A percentile compares a stretch with the other conserved stretches of the same genome.
Conservation (phyloP, 2,888 invertebrate genomes). For the Troides aeacus region DNA sequence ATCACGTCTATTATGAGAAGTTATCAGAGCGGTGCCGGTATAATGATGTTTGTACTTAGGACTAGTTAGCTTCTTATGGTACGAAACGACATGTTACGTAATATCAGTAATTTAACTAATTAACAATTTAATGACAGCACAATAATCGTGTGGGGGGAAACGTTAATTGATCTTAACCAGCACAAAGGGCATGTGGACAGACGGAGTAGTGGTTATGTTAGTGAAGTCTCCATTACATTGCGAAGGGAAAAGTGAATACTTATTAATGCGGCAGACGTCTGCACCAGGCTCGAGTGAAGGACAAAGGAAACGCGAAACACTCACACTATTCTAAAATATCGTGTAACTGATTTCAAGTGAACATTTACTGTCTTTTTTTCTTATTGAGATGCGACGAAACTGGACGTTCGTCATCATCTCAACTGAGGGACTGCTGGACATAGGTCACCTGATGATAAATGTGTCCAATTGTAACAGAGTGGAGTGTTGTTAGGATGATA, state of each 20-base stretch:
- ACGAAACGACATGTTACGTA: no score
- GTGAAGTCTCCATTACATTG: constrained; percentile 3
- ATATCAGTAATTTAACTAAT: constrained; percentile 1
- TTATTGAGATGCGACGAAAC: background rate
- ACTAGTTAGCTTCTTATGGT: no score
- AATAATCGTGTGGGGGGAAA: constrained; percentile 22
- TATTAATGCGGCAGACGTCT: constrained; percentile 11
- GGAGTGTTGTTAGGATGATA: no score
- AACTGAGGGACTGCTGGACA: background rate
- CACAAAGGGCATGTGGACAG: background rate
- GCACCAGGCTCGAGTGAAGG: background rate
- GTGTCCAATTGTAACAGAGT: no score
- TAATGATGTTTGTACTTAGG: no score
- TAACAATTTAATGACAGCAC: constrained; percentile 13
- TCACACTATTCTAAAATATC: background rate
- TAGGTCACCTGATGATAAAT: no score
- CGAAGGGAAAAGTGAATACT: constrained; percentile 13
- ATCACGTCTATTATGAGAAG: no score
- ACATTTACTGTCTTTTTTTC: background rate
- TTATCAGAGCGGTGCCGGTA: no score
- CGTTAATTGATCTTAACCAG: constrained; percentile 32
- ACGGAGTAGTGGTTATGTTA: background rate
- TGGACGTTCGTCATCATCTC: background rate
- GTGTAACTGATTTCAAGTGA: background rate
- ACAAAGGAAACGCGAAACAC: background rate